Percentiles rank a stretch among this genome's conserved stretches.
Conservation (phyloP, 2,888 invertebrate genomes). For the Allacma fusca region DNA sequence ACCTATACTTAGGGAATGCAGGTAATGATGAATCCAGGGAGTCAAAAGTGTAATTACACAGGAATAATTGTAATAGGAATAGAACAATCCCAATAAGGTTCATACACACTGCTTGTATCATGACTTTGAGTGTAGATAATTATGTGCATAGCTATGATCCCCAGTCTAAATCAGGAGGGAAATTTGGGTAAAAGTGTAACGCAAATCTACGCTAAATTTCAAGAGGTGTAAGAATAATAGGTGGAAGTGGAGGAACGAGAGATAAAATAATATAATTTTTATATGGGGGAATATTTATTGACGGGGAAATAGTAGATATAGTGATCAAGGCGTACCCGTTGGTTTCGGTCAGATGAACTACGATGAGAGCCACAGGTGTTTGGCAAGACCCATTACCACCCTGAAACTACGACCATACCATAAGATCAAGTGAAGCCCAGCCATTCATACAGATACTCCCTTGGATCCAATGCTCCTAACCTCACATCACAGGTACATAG, state of each 20-base stretch:
- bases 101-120: too few relatives aligned
- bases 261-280: background rate
- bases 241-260: background rate
- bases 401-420: conserved; percentile 45
- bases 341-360: conserved; percentile 14
- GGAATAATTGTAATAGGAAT: too few relatives aligned
- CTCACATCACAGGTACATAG: too few relatives aligned
- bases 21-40: too few relatives aligned
- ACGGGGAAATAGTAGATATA: conserved; percentile 14
- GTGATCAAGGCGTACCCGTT: conserved; percentile 39
- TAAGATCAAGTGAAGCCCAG: conserved; percentile 4
- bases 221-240: too few relatives aligned
- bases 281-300: background rate
- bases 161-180: background rate
- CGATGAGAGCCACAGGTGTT: conserved; percentile 55
- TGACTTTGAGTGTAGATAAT: too few relatives aligned
- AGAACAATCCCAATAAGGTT: too few relatives aligned
- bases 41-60: too few relatives aligned
- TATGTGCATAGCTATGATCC: too few relatives aligned
- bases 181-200: too few relatives aligned
- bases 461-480: background rate
- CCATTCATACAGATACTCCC: background rate
- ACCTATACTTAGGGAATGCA: too few relatives aligned
- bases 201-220: too few relatives aligned
- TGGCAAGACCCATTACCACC: conserved; percentile 56